Percentiles rank a stretch among this genome's conserved stretches.
Conservation (phyloP, 2,113 vertebrate genomes). For the Pleuronectes platessa region DNA sequence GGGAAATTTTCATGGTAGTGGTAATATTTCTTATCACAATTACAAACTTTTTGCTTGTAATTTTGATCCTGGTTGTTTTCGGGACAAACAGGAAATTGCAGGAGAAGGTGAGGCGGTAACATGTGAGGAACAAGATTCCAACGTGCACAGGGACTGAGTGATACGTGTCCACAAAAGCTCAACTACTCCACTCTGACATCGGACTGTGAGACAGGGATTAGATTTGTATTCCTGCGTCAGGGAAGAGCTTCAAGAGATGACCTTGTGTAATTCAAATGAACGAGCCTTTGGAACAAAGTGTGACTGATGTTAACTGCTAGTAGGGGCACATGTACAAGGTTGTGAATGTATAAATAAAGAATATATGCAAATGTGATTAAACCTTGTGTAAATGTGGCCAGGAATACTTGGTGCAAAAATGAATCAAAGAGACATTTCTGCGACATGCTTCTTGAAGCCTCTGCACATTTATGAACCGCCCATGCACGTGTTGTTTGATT, state of each 20-base stretch:
- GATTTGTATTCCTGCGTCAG: not conserved
- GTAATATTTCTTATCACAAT: not conserved
- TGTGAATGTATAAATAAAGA: slow-evolving; percentile 14
- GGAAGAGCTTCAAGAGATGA: slow-evolving; percentile 13
- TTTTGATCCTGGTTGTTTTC: slow-evolving; percentile 3
- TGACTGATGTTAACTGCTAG: slow-evolving; percentile 29
- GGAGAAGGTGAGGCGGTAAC: slow-evolving; percentile 1
- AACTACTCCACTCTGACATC: slow-evolving; percentile 1
- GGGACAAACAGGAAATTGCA: slow-evolving; percentile 2
- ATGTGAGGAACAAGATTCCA: slow-evolving; percentile 24
- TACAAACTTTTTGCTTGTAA: not conserved
- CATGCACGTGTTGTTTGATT: not conserved
- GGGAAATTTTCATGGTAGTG: not conserved
- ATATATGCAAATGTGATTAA: not conserved
- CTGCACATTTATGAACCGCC: not conserved
- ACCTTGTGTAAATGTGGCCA: too few relatives aligned
- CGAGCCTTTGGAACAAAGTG: slow-evolving; percentile 10
- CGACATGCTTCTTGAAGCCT: not conserved
- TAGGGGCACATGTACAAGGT: slow-evolving; percentile 6
- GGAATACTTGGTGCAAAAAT: too few relatives aligned
- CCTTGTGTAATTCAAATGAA: slow-evolving; percentile 20
- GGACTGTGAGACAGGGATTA: not conserved
- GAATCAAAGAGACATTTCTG: too few relatives aligned
- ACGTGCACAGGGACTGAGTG: slow-evolving; percentile 1
- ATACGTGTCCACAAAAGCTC: not conserved